Percentiles rank a stretch among this genome's conserved stretches.
Evolutionary conservation across 2,888 invertebrate species (phyloP).

Genomic region (Nomada lathburiana): DNA sequence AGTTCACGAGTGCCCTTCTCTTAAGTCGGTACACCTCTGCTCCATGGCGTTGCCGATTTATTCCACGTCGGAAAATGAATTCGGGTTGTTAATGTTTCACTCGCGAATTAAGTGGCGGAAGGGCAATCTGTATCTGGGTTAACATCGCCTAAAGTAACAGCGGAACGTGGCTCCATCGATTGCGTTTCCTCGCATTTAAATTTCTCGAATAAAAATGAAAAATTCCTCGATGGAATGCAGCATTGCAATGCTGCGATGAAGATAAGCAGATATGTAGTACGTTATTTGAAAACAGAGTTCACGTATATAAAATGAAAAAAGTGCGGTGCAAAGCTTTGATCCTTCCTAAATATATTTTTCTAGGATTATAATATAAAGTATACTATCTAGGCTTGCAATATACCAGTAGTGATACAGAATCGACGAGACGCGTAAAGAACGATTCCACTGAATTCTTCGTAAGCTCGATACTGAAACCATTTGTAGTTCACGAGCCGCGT

Average conservation of each 20-base stretch:
- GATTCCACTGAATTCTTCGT: too few species aligned
- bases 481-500: neutral
- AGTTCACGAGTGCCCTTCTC: neutral
- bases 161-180: slow-evolving; percentile 32
- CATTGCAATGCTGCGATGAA: too few species aligned
- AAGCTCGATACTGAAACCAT: neutral
- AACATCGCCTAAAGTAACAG: slow-evolving; percentile 29
- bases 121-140: slow-evolving; percentile 14
- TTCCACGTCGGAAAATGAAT: slow-evolving; percentile 9
- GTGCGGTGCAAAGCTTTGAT: too few species aligned
- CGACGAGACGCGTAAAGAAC: too few species aligned
- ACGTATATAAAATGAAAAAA: too few species aligned
- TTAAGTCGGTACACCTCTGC: neutral
- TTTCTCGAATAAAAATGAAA: slow-evolving; percentile 4
- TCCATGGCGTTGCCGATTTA: neutral
- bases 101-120: slow-evolving; percentile 25
- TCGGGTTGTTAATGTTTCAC: slow-evolving; percentile 35
- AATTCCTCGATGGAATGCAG: neutral
- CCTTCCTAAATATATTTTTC: too few species aligned
- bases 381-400: too few species aligned
- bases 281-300: too few species aligned
- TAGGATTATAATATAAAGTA: too few species aligned
- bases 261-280: too few species aligned
- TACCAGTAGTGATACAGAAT: too few species aligned
- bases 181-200: slow-evolving; percentile 13